Evolutionary conservation across 2,113 vertebrate species (phyloP), one percentile per base, ranked within the genome.

Genomic region (Romanogobio albipinnatus): DNA sequence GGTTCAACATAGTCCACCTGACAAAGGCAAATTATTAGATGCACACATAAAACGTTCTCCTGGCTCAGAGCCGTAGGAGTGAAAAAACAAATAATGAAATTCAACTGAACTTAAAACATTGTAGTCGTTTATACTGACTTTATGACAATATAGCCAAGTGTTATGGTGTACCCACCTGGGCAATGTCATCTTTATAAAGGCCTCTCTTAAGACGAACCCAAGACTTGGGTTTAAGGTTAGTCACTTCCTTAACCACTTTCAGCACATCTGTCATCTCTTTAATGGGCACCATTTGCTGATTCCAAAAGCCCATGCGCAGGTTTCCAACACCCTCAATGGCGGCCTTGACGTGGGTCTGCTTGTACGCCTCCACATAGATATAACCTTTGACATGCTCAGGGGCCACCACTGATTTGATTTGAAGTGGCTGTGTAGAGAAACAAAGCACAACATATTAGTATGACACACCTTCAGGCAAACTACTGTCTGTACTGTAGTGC

Each of bases 211-310:
- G 97, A 0, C 97, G 93, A 62, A 99, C 97, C 98, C 98, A 99
- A 53, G 97, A 96, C 81, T 99, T 99, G 15, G 98, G 97, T 49
- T 99, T 99, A 76, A 99, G 95, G 90, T 99, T 99, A 84, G 98
- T 98, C 64, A 99, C 97, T 90, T 99, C 98, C 85, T 99, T 99
- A 36, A 99, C 97, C 76, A 98, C 97, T 91, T 99, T 99, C 29
- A 99, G 96, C 3, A 99, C 98, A 0, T 99, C 98, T 0, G 98
- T 99, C 98, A 99, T 99, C 90, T 99, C 98, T 85, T 98, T 98
- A 91, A 99, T 99, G 86, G 98, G 98, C 10, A 99, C 98, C 98
- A 99, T 99, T 94, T 99, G 98, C 93, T 98, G 98, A 94, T 99
- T 99, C 98, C 98, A 99, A 92, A 95, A 97, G 88, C 98, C 97